Percentiles rank a stretch among this genome's conserved stretches.
Conservation (phyloP, 1,140 invertebrate genomes). For the Centruroides sculpturatus region DNA sequence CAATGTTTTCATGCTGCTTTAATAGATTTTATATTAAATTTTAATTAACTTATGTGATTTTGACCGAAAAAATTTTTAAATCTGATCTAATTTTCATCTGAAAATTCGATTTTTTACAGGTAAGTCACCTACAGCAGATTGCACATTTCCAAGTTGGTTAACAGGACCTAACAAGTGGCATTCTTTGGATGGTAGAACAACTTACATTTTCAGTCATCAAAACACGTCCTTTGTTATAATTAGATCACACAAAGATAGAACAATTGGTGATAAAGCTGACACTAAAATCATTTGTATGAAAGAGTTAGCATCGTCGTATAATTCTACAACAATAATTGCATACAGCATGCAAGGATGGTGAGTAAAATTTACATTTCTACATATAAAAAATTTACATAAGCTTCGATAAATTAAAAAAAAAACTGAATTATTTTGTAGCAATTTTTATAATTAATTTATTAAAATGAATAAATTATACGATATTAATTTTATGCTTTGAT, state of each 20-base stretch:
- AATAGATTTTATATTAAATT: no score
- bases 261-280: slow-evolving; percentile 5
- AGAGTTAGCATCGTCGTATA: slow-evolving; percentile 2
- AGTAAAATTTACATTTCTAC: not conserved
- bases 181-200: slow-evolving; percentile 16
- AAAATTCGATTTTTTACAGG: slow-evolving; percentile 30
- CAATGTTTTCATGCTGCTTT: no score
- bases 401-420: no score
- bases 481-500: no score
- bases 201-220: slow-evolving; percentile 15
- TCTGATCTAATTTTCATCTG: no score
- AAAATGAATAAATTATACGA: no score
- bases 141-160: slow-evolving; percentile 20
- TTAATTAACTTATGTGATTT: no score
- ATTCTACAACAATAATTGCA: slow-evolving; percentile 11
- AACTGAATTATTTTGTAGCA: no score
- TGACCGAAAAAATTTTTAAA: no score
- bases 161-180: slow-evolving; percentile 16
- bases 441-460: no score
- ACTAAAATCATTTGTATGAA: slow-evolving; percentile 15
- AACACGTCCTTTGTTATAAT: slow-evolving; percentile 16
- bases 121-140: slow-evolving; percentile 14
- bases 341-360: slow-evolving; percentile 18
- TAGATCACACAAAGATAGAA: not conserved
- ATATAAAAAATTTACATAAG: no score